Percentiles rank a stretch among this genome's conserved stretches.
phyloP scores from a whole-genome alignment of 2,797 vertebrate species.

The Myiotriccus ornatus region DNA sequence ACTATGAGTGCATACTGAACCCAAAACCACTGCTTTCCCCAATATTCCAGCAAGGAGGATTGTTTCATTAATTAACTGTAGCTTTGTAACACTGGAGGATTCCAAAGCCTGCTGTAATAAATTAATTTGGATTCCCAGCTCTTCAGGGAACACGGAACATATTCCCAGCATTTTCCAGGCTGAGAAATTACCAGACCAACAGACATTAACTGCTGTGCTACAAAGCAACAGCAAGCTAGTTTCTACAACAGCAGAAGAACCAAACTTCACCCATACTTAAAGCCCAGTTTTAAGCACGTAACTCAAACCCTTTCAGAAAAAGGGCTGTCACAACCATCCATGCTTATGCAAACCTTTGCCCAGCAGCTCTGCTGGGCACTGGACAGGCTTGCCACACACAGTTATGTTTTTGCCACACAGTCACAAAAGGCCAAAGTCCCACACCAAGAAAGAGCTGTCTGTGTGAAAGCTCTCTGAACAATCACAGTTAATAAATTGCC shows the following conservation, averaged over 20 bases:
- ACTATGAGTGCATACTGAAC: background rate
- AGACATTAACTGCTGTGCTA: background rate
- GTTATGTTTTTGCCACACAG: background rate
- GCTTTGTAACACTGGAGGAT: background rate
- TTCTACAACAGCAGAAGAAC: background rate
- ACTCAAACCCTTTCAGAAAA: background rate
- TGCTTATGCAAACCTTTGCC: accelerated
- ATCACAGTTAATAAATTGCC: conserved; percentile 42
- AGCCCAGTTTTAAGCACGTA: background rate
- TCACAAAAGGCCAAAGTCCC: background rate
- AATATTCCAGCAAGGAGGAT: background rate
- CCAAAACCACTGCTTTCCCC: background rate
- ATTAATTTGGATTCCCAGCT: background rate
- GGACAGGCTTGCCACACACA: background rate
- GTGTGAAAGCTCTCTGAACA: background rate
- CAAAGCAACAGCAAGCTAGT: background rate
- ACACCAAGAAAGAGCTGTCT: background rate
- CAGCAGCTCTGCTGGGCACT: background rate
- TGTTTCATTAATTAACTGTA: background rate
- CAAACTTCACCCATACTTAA: background rate
- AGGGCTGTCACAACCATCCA: background rate
- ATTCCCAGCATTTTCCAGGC: background rate
- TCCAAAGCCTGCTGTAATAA: background rate
- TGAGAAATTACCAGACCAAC: background rate
- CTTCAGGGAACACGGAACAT: background rate